Conservation (phyloP, 2,797 vertebrate species). For the Galago senegalensis region DNA sequence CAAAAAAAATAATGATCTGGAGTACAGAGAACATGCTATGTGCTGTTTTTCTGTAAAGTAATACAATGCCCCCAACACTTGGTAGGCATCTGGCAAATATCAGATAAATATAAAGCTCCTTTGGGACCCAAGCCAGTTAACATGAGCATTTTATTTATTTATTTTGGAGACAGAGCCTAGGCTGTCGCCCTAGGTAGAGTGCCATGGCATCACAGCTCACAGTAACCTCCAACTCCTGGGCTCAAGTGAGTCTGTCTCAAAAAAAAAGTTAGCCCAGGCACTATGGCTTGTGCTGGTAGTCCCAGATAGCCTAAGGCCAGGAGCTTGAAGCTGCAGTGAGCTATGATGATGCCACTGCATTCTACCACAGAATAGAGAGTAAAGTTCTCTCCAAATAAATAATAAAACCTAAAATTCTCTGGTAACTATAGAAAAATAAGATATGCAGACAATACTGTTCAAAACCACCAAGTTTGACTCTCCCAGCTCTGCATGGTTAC, state of each 20-base stretch:
- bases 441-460: background rate
- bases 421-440: background rate
- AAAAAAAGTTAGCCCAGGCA: too few species aligned
- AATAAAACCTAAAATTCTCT: constrained; percentile 15
- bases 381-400: background rate
- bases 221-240: too few species aligned
- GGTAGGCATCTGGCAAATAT: background rate
- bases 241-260: too few species aligned
- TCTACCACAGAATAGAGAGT: accelerated
- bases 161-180: too few species aligned
- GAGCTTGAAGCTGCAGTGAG: background rate
- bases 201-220: too few species aligned
- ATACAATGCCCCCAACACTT: background rate
- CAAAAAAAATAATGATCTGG: background rate
- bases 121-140: background rate
- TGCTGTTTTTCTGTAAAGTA: background rate
- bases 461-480: background rate
- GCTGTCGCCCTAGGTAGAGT: too few species aligned
- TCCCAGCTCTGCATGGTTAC: too few species aligned
- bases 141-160: too few species aligned
- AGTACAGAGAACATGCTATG: background rate
- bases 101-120: constrained; percentile 7
- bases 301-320: background rate
- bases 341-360: background rate
- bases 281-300: too few species aligned